Conservation (phyloP, 2,797 vertebrate genomes). For the Champsocephalus gunnari region DNA sequence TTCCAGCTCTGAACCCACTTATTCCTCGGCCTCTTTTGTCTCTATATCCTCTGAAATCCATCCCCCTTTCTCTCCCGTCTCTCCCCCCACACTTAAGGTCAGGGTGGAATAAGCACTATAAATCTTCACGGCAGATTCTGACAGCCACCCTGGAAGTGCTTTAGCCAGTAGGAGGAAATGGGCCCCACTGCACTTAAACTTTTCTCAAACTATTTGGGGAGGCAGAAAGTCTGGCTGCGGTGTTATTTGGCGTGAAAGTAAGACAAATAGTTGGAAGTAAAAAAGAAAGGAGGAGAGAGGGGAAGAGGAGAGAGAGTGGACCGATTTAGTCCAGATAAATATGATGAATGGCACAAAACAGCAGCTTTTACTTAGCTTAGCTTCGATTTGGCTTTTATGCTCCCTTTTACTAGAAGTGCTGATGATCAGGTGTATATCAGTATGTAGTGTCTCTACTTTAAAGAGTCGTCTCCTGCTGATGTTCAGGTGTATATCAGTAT, state of each 20-base stretch:
- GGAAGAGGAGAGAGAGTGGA: conserved; percentile 43
- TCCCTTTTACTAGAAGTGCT: conserved; percentile 6
- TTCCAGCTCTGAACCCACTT: conserved; percentile 50
- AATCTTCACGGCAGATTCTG: conserved; percentile 72
- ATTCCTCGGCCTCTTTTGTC: conserved; percentile 40
- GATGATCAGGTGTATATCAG: too few relatives aligned
- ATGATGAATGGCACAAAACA: conserved; percentile 66
- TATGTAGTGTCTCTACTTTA: too few relatives aligned
- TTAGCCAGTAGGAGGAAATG: conserved; percentile 38
- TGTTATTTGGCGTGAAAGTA: conserved; percentile 55
- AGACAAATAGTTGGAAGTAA: conserved; percentile 62
- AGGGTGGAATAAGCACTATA: conserved; percentile 69
- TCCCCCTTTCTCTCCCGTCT: conserved; percentile 52
- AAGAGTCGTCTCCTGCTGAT: too few relatives aligned
- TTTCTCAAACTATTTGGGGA: conserved; percentile 66
- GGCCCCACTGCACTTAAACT: conserved; percentile 46
- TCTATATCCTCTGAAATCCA: conserved; percentile 56
- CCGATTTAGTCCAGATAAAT: conserved; percentile 65
- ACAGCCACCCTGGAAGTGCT: conserved; percentile 71
- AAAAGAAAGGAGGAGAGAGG: conserved; percentile 39
- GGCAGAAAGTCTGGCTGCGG: conserved; percentile 55
- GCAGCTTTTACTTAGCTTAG: conserved; percentile 40
- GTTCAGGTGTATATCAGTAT: too few relatives aligned
- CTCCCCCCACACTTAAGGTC: conserved; percentile 67
- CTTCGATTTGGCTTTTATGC: conserved; percentile 55